Conservation (phyloP, 2,113 vertebrate genomes). For the Periophthalmus modestus region DNA sequence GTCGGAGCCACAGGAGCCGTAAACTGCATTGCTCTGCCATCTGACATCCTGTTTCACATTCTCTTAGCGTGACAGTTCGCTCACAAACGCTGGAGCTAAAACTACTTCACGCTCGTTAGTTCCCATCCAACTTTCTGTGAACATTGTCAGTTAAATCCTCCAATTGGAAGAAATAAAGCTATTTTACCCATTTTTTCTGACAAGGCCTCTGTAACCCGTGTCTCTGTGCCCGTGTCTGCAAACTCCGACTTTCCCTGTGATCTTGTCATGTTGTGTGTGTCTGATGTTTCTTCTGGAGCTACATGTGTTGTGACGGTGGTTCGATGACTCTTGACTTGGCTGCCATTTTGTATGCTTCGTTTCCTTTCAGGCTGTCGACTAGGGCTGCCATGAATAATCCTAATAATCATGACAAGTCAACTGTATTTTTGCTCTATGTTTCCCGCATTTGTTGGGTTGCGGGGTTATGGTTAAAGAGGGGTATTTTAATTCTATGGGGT, state of each 20-base stretch:
- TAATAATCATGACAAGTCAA: too few relatives aligned
- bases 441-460: too few relatives aligned
- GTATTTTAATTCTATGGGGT: too few relatives aligned
- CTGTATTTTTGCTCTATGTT: too few relatives aligned
- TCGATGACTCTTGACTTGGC: not conserved
- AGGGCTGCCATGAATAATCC: too few relatives aligned
- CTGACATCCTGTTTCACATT: not conserved
- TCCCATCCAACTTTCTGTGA: not conserved
- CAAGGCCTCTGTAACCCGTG: not conserved
- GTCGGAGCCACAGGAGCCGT: not conserved
- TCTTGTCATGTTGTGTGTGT: not conserved
- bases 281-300: not conserved
- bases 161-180: not conserved
- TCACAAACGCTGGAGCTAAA: constrained; percentile 2
- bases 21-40: not conserved
- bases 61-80: not conserved
- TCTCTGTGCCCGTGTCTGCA: not conserved
- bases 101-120: not conserved
- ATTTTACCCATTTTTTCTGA: not conserved
- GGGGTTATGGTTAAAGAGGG: too few relatives aligned
- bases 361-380: not conserved
- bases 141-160: constrained; percentile 3
- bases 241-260: constrained; percentile 11
- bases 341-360: not conserved
- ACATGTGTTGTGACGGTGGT: not conserved